These are phyloP conservation scores for Drosophila borealis DNA, from an alignment of 2,888 invertebrate genomes.

Conservation along the genomic window DNA sequence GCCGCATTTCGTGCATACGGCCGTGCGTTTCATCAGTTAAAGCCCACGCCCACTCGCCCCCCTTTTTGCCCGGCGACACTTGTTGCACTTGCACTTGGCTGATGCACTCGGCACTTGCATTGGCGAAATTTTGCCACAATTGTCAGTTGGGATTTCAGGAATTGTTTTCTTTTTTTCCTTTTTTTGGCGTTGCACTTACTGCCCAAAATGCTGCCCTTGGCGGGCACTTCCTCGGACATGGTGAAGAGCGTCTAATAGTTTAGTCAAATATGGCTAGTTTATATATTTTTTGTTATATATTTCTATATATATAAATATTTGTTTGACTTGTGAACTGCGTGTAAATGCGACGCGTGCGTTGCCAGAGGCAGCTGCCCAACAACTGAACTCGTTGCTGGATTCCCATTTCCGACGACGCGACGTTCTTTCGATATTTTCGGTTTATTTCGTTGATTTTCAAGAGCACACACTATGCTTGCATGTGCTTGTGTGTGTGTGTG, in stretches of 20 bases:
- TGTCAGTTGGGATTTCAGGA: not conserved
- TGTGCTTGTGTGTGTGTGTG: constrained; percentile 2
- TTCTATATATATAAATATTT: constrained; percentile 6
- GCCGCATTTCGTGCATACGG: constrained; percentile 18
- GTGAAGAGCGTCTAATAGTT: constrained; percentile 26
- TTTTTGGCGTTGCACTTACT: constrained; percentile 85
- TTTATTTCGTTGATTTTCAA: constrained; percentile 23
- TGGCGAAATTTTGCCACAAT: constrained; percentile 28
- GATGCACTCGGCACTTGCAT: constrained; percentile 60
- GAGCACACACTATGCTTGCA: constrained; percentile 33
- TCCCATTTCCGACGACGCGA: constrained; percentile 30
- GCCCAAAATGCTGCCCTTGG: constrained; percentile 87
- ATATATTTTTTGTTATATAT: constrained; percentile 10
- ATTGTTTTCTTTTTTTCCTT: not conserved
- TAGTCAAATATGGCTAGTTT: not conserved
- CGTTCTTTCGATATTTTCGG: constrained; percentile 53
- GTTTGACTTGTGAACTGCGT: constrained; percentile 8
- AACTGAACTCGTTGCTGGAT: constrained; percentile 65
- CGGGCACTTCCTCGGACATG: constrained; percentile 86
- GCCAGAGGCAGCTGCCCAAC: constrained; percentile 65
- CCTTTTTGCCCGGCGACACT: constrained; percentile 46
- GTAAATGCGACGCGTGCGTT: constrained; percentile 59
- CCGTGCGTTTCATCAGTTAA: constrained; percentile 37
- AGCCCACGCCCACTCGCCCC: not conserved
- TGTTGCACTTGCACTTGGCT: constrained; percentile 63